Evolutionary conservation across 2,888 invertebrate species (phyloP), one percentile per base, ranked within the genome.

Genomic region (Pandemis cinnamomeana): DNA sequence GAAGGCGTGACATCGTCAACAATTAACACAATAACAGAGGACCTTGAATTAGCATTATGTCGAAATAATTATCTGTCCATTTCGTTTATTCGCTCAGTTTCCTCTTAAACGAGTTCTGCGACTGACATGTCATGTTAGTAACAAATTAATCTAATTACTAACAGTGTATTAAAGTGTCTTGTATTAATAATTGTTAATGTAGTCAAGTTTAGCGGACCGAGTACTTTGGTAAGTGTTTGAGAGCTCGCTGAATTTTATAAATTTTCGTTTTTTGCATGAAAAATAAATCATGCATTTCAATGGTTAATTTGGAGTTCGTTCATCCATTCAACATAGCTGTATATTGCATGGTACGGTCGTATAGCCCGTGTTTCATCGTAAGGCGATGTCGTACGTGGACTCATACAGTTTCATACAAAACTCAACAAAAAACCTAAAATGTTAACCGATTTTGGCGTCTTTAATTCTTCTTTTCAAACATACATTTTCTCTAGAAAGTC

Each of bases 41-140:
- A 79, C 86, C 86, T 86, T 86, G 83, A 85, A 85, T 89, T 87
- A 86, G 84, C 82, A 85, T 83, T 83, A 83, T 80, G 74, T 82
- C 71, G 64, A 71, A 79, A 79, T 84, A 83, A 81, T 84, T 82
- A 80, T 80, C 72, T 78, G 77, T 61, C 4, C 27, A 72, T 72
- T 76, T 76, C 79, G 68, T 80, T 77, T 77, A 82, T 80, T 78
- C 80, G 78, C 81, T 74, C 82, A 87, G 87, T 89, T 83, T 83
- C 83, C 84, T 83, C 78, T 71, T 73, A 77, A 75, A 73, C 80
- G 73, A 73, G 75, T 75, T 69, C 70, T 77, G 64, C 78, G 80
- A 76, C 81, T 78, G 80, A 78, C 72, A 66, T 69, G 42, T 51
- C 46, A 36, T 8, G 66, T 55, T 60, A 36, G 60, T 41, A 36